Evolutionary conservation across 2,113 vertebrate genomes (phyloP).

Genomic region (Stegastes partitus): DNA sequence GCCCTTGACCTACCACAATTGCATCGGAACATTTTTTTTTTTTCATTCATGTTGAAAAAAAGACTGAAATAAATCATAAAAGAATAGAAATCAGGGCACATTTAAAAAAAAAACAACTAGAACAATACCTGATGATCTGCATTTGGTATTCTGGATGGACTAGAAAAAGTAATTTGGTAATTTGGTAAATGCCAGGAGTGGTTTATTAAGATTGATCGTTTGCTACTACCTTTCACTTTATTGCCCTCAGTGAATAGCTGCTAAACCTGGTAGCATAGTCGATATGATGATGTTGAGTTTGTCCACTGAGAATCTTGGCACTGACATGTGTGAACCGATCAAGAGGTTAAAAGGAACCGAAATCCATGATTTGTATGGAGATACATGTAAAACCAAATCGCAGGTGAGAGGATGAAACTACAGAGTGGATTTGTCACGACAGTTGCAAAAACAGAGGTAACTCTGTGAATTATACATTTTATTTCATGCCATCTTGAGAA

Average conservation of each 20-base stretch:
- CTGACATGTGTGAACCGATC: slow-evolving; percentile 61
- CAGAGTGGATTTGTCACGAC: slow-evolving; percentile 72
- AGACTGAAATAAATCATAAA: slow-evolving; percentile 34
- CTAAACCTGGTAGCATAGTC: slow-evolving; percentile 59
- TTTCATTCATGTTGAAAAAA: slow-evolving; percentile 56
- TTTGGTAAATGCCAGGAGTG: slow-evolving; percentile 61
- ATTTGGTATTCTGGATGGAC: slow-evolving; percentile 72
- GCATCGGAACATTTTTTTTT: slow-evolving; percentile 68
- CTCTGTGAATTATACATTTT: slow-evolving; percentile 84
- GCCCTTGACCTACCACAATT: slow-evolving; percentile 84
- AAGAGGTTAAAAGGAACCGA: slow-evolving; percentile 44
- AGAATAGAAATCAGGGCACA: slow-evolving; percentile 57
- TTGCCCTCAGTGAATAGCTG: slow-evolving; percentile 73
- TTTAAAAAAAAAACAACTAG: slow-evolving; percentile 39
- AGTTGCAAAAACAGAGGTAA: slow-evolving; percentile 82
- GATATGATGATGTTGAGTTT: slow-evolving; percentile 43
- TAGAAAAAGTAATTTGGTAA: slow-evolving; percentile 30
- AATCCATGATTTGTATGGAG: slow-evolving; percentile 33
- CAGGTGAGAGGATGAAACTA: slow-evolving; percentile 60
- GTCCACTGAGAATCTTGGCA: slow-evolving; percentile 75
- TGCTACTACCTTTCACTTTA: slow-evolving; percentile 73
- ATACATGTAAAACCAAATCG: slow-evolving; percentile 45
- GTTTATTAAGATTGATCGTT: slow-evolving; percentile 46
- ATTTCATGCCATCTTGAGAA: slow-evolving; percentile 84
- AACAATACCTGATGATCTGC: slow-evolving; percentile 68